Conservation (phyloP, 2,113 vertebrate genomes). For the Lepisosteus oculatus region DNA sequence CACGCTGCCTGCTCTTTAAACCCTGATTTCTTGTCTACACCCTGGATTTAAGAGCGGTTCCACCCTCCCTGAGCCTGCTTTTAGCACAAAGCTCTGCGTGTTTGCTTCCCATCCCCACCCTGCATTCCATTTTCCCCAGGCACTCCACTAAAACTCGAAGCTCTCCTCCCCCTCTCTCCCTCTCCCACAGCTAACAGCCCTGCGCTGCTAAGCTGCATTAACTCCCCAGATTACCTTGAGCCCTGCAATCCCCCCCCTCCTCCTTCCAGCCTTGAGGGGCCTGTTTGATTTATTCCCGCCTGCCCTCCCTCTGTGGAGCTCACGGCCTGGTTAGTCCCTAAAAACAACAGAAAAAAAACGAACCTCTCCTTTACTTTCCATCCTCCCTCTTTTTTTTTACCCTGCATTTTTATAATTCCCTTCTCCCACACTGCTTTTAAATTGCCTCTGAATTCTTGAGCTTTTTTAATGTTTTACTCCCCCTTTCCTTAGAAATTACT, state of each 20-base stretch:
- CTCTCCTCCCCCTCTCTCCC: slow-evolving; percentile 47
- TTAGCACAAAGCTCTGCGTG: slow-evolving; percentile 75
- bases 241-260: slow-evolving; percentile 58
- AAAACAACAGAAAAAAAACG: slow-evolving; percentile 69
- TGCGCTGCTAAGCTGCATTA: slow-evolving; percentile 70
- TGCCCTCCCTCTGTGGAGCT: slow-evolving; percentile 62
- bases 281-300: slow-evolving; percentile 44
- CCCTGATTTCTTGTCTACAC: slow-evolving; percentile 52
- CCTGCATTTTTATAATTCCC: slow-evolving; percentile 69
- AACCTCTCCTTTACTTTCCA: slow-evolving; percentile 66
- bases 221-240: slow-evolving; percentile 72
- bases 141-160: slow-evolving; percentile 57
- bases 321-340: slow-evolving; percentile 71
- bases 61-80: slow-evolving; percentile 70
- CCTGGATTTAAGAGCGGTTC: slow-evolving; percentile 56
- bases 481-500: slow-evolving; percentile 66
- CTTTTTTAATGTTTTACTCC: slow-evolving; percentile 75
- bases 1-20: slow-evolving; percentile 40
- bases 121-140: slow-evolving; percentile 80
- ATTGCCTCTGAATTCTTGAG: slow-evolving; percentile 78
- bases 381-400: slow-evolving; percentile 63
- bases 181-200: slow-evolving; percentile 17
- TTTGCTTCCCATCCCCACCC: slow-evolving; percentile 83
- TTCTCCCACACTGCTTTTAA: slow-evolving; percentile 78
- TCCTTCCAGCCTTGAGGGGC: slow-evolving; percentile 41